These are phyloP conservation scores for Cyanocitta stelleri DNA, from an alignment of 2,113 vertebrate species.

Conservation along the genomic window DNA sequence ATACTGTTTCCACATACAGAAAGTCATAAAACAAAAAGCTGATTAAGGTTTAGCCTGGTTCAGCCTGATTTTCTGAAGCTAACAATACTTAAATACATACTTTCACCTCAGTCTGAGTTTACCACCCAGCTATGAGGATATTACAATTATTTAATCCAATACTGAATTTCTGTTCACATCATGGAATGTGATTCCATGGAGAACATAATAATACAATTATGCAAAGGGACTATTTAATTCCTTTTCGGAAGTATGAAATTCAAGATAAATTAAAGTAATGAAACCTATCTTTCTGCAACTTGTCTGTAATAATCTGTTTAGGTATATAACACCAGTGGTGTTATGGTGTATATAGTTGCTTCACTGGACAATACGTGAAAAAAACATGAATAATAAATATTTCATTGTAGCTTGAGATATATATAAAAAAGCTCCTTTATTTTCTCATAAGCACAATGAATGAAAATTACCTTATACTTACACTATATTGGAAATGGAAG, in stretches of 20 bases:
- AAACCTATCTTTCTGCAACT: neutral
- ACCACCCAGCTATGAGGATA: neutral
- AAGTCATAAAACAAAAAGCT: neutral
- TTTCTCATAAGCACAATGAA: neutral
- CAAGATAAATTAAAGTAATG: conserved; percentile 7
- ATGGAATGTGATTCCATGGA: neutral
- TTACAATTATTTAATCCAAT: neutral
- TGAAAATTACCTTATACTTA: neutral
- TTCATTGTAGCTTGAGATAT: neutral
- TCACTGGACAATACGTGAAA: neutral
- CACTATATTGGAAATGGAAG: neutral
- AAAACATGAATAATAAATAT: neutral
- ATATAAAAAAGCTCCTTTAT: neutral
- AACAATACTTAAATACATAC: neutral
- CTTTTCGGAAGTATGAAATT: neutral
- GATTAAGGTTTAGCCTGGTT: neutral
- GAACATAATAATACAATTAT: conserved; percentile 17
- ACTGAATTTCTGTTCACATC: neutral
- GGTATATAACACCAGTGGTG: neutral
- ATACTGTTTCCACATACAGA: neutral
- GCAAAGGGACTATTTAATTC: neutral
- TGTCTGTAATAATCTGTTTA: neutral
- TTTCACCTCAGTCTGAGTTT: neutral
- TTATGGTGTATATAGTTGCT: neutral
- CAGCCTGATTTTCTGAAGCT: neutral